Evolutionary conservation across 2,888 invertebrate genomes (phyloP), one percentile per base, ranked within the genome.

Genomic region (Fabriciana adippe): DNA sequence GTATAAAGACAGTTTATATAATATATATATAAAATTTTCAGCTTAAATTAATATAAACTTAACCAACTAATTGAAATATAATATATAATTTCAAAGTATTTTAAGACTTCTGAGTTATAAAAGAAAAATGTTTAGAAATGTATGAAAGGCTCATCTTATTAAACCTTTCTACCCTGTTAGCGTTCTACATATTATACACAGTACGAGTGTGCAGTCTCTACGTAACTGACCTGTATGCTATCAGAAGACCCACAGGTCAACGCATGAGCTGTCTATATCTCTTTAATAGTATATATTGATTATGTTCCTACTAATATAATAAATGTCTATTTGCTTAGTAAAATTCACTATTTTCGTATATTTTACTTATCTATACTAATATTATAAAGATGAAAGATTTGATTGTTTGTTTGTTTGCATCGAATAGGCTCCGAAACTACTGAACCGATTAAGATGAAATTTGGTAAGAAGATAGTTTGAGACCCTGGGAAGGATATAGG

Each of bases 241-340:
- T 88, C 88, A 74, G 47, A 63, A 71, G 74, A 74, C 76, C 66
- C 71, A 79, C 76, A 81, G 89, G 87, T 88, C 88, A 86, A 79
- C 76, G 83, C 85, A 82, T 84, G 83, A 83, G 75, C 68, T 71
- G 82, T 72, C 69, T 72, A 78, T 83, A 82, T 79, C 80, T 79
- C 77, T 82, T 84, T 84, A 82, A 61, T 61, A 35, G 51, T 35
- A 53, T 53, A 61, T 61, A 51, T 53, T 18, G 51, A 61, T 61
- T 61, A 61, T 41, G 6, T 50, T 14, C 4, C 13, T 31, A 15
- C 13, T 50, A 31, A 50, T 16, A 14, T 50, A 16, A 31, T 11
- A 31, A 11, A 3, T 14, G 50, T 11, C 3, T 16, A n/a, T 55
- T 26, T 26, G 1, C 6, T 5, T 13, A 26, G 0, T 26, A 14